A percentile compares a stretch with the other conserved stretches of the same genome.
These are phyloP conservation scores for Papilio glaucus DNA, from an alignment of 1,140 invertebrate genomes.

Conservation along the genomic window DNA sequence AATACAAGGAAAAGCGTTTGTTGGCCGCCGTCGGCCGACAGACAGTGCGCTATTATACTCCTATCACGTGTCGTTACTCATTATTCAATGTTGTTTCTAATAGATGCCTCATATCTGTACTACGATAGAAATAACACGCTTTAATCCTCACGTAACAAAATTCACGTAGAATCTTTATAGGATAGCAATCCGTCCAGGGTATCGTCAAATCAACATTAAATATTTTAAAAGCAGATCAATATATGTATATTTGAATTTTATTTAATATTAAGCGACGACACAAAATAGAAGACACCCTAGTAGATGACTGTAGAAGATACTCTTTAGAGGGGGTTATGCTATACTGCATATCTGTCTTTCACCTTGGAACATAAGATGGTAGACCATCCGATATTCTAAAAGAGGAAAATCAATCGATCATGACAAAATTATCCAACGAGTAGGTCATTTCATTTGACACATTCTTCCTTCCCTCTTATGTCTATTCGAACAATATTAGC, in stretches of 20 bases:
- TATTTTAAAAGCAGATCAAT: no score
- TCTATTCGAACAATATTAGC: constrained; percentile 10
- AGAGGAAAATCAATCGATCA: constrained; percentile 7
- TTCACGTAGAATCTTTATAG: no score
- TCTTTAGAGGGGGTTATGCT: no score
- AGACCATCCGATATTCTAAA: not conserved
- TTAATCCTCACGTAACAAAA: not conserved
- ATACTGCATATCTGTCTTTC: not conserved
- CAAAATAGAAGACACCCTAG: no score
- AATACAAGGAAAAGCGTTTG: constrained; percentile 47
- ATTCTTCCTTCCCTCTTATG: constrained; percentile 22
- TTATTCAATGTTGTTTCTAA: constrained; percentile 23
- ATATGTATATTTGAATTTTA: no score
- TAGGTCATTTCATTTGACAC: constrained; percentile 24
- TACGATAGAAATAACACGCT: not conserved
- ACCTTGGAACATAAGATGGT: no score
- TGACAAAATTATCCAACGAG: constrained; percentile 2
- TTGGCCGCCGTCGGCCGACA: constrained; percentile 15
- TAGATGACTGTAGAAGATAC: no score
- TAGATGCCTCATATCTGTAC: not conserved
- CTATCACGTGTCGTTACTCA: constrained; percentile 6
- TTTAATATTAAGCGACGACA: no score
- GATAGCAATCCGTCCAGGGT: no score
- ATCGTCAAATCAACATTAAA: no score
- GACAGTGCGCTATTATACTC: constrained; percentile 20